Conservation (phyloP, 2,113 vertebrate species). For the Crotalus viridis region DNA sequence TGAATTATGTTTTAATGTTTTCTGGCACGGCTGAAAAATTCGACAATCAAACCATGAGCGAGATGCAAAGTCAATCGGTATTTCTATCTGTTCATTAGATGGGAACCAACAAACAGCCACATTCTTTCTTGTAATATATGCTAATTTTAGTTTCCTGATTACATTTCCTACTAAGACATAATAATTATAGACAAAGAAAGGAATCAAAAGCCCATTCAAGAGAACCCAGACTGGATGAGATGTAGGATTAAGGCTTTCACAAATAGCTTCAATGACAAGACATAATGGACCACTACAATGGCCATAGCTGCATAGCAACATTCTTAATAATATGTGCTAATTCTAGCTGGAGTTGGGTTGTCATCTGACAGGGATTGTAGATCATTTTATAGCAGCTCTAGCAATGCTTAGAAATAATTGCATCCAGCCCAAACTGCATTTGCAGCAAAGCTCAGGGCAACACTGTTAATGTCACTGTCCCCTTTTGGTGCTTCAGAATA, state of each 20-base stretch:
- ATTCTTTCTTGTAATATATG: constrained; percentile 16
- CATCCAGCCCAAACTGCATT: neutral
- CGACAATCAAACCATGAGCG: constrained; percentile 69
- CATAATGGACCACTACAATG: constrained; percentile 22
- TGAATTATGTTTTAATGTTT: constrained; percentile 74
- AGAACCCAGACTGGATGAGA: neutral
- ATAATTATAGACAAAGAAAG: constrained; percentile 10
- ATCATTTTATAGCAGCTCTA: constrained; percentile 29
- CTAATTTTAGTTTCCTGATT: constrained; percentile 38
- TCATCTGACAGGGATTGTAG: constrained; percentile 6
- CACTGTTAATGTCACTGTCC: constrained; percentile 79
- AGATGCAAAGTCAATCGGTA: constrained; percentile 67
- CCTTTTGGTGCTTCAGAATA: constrained; percentile 86
- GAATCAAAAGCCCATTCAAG: constrained; percentile 9
- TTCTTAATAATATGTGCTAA: fast-evolving
- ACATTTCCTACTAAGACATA: neutral
- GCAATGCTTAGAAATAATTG: neutral
- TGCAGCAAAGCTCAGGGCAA: constrained; percentile 73
- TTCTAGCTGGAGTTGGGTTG: constrained; percentile 31
- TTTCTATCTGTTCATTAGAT: constrained; percentile 58
- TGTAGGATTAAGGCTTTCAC: constrained; percentile 2
- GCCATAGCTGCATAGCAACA: constrained; percentile 2
- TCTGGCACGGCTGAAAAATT: constrained; percentile 68
- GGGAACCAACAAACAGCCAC: constrained; percentile 38
- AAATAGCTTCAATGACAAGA: neutral